Evolutionary conservation across 2,888 invertebrate species (phyloP), one percentile per base, ranked within the genome.

Genomic region (Polymixis flavicincta): DNA sequence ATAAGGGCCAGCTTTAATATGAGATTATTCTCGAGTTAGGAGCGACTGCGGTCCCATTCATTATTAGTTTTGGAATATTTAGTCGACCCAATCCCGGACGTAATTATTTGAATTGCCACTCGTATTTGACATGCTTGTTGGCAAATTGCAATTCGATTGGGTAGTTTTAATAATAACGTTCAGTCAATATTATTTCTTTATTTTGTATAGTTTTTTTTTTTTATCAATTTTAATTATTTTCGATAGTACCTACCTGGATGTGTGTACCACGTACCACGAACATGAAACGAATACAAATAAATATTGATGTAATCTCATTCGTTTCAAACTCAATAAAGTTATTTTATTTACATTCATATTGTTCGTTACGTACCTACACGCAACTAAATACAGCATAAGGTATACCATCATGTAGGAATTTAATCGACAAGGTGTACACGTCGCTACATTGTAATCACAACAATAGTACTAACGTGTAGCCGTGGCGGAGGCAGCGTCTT

Each of bases 31-130:
- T 93, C 93, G 91, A 93, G 94, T 94, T 95, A 94, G 92, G 89
- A 91, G 85, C 90, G 90, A 89, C 90, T 90, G 89, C 92, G 91
- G 90, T 85, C 92, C 93, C 87, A 93, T 94, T 94, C 92, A 92
- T 95, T 95, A 94, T 94, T 94, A 95, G 94, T 95, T 96, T 95
- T 91, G 92, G 93, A 94, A 94, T 95, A 95, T 94, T 95, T 92
- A 93, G 93, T 93, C 87, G 87, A 90, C 91, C 92, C 91, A 89
- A 91, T 92, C 90, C 89, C 89, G 86, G 84, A 87, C 90, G 91
- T 89, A 90, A 92, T 93, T 93, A 93, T 92, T 92, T 91, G 90
- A 89, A 93, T 92, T 91, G 91, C 89, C 88, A 88, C 90, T 91
- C 87, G 85, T 89, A 85, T 90, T 92, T 90, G 87, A 89, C 89